phyloP scores from a whole-genome alignment of 2,113 vertebrate species.

The Lanius ludovicianus region DNA sequence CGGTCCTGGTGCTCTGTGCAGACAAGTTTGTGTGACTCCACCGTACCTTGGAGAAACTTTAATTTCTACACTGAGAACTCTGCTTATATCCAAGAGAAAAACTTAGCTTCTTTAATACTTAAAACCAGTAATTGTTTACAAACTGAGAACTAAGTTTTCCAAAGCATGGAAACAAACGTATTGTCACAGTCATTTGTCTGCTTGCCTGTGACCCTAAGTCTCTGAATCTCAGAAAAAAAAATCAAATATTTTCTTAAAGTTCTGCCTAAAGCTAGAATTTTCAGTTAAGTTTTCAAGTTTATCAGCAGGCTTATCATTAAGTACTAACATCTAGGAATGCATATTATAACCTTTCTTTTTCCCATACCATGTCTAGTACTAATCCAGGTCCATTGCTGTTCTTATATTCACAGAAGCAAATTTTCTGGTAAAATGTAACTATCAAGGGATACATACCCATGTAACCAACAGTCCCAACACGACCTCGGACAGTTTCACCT shows the following conservation, averaged over 20 bases:
- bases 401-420: neutral
- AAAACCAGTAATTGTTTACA: neutral
- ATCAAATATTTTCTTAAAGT: neutral
- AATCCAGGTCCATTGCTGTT: neutral
- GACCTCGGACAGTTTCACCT: constrained; percentile 82
- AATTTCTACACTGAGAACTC: neutral
- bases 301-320: neutral
- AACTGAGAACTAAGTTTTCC: neutral
- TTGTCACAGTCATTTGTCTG: neutral
- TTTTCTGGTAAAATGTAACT: neutral
- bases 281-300: neutral
- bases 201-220: neutral
- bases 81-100: neutral
- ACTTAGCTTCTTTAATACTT: neutral
- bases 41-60: neutral
- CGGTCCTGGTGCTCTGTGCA: neutral
- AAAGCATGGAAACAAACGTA: neutral
- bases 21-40: neutral
- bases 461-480: constrained; percentile 91
- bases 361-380: neutral
- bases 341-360: neutral
- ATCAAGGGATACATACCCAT: constrained; percentile 81
- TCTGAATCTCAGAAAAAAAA: neutral
- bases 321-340: neutral
- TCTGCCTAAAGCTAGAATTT: neutral